Conservation (phyloP, 2,113 vertebrate species). For the Pipa parva region DNA sequence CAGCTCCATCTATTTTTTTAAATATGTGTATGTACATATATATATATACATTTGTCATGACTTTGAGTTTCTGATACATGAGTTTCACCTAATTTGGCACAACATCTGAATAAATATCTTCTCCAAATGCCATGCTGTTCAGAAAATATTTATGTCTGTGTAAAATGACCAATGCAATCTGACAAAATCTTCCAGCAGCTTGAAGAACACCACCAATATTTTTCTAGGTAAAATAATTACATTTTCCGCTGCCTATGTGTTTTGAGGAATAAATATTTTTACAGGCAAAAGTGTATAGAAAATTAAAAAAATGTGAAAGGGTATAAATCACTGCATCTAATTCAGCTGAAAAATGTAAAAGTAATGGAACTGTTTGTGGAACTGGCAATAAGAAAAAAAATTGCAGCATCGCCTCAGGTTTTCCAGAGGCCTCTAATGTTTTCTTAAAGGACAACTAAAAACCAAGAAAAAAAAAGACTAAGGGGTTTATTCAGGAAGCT, state of each 20-base stretch:
- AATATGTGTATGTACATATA: no score
- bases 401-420: slow-evolving; percentile 5
- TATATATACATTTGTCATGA: slow-evolving; percentile 14
- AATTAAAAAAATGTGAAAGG: neutral
- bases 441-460: no score
- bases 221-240: slow-evolving; percentile 42
- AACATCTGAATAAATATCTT: slow-evolving; percentile 40
- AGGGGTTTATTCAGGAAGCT: no score
- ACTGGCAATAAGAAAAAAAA: slow-evolving; percentile 20
- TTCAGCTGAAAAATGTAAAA: slow-evolving; percentile 14
- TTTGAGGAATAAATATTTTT: slow-evolving; percentile 39
- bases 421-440: neutral
- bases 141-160: slow-evolving; percentile 42
- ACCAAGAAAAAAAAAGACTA: no score
- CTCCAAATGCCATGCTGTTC: slow-evolving; percentile 39
- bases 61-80: slow-evolving; percentile 30
- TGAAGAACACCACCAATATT: slow-evolving; percentile 33
- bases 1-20: no score
- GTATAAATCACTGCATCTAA: slow-evolving; percentile 25
- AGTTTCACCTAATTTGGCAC: slow-evolving; percentile 40
- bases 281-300: slow-evolving; percentile 29
- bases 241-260: slow-evolving; percentile 40
- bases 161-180: slow-evolving; percentile 37
- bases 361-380: slow-evolving; percentile 11
- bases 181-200: slow-evolving; percentile 35